These are phyloP conservation scores for Erinaceus europaeus DNA, from an alignment of 2,113 vertebrate species.

Conservation along the genomic window DNA sequence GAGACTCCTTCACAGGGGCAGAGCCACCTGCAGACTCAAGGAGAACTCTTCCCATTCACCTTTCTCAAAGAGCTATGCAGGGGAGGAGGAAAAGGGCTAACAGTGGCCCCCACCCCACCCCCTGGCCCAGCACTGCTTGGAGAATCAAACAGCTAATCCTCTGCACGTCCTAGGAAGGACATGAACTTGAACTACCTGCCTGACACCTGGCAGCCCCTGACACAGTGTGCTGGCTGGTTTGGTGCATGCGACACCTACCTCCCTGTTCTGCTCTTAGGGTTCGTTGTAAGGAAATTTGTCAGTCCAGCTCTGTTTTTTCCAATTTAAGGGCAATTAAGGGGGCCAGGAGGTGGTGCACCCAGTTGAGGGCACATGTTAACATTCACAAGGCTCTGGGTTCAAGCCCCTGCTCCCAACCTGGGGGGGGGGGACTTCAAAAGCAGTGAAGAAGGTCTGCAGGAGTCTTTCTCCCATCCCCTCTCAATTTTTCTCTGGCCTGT, in stretches of 20 bases:
- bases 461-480: no score
- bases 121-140: background rate
- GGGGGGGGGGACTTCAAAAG: no score
- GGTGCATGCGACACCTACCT: background rate
- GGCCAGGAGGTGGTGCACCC: no score
- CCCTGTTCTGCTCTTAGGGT: background rate
- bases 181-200: background rate
- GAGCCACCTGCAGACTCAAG: background rate
- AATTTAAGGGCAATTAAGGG: background rate
- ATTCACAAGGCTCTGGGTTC: no score
- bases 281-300: background rate
- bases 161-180: background rate
- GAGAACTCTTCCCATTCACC: no score
- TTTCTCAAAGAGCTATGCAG: no score
- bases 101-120: background rate
- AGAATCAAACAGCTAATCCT: background rate
- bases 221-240: accelerated
- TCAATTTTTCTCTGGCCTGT: no score
- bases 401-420: no score
- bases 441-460: no score
- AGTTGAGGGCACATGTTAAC: no score
- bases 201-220: accelerated
- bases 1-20: background rate
- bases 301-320: background rate
- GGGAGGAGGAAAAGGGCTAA: no score